Percentiles rank a stretch among this genome's conserved stretches.
phyloP scores from a whole-genome alignment of 35 echinoderm and acorn worm species.

The Lytechinus pictus region DNA sequence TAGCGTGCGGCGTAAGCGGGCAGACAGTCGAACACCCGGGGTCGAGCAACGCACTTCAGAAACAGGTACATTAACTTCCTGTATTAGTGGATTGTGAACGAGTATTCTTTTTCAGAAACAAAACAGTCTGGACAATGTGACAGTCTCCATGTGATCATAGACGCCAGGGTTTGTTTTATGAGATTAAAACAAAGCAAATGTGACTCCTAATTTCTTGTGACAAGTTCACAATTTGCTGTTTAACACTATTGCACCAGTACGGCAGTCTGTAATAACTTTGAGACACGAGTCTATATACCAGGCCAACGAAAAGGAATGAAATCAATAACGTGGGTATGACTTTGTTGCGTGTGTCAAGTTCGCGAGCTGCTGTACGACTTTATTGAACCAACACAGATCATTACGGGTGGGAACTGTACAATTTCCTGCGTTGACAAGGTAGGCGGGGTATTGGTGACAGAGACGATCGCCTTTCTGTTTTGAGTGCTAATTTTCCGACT shows the following conservation, averaged over 20 bases:
- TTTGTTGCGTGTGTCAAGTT: background rate
- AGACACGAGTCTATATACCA: background rate
- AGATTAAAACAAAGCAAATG: too few species aligned
- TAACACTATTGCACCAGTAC: too few species aligned
- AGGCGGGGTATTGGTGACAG: conserved; percentile 16
- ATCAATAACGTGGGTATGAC: background rate
- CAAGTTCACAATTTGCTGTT: too few species aligned
- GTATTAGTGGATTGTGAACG: too few species aligned
- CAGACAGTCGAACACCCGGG: background rate
- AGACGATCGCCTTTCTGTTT: conserved; percentile 35
- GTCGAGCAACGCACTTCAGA: background rate
- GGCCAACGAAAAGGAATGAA: background rate
- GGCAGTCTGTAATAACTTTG: background rate
- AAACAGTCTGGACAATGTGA: too few species aligned
- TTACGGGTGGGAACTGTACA: conserved; percentile 30
- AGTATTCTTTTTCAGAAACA: too few species aligned
- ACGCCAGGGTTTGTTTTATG: too few species aligned
- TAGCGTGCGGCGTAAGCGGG: background rate
- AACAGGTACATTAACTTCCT: background rate
- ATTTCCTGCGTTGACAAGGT: conserved; percentile 41
- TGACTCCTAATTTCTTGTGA: too few species aligned
- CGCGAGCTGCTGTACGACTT: background rate
- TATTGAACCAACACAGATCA: conserved; percentile 38
- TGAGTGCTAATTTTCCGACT: conserved; percentile 31
- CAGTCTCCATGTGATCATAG: too few species aligned